Evolutionary conservation across 2,888 invertebrate genomes (phyloP), one percentile per base, ranked within the genome.

Genomic region (Callosobruchus maculatus): DNA sequence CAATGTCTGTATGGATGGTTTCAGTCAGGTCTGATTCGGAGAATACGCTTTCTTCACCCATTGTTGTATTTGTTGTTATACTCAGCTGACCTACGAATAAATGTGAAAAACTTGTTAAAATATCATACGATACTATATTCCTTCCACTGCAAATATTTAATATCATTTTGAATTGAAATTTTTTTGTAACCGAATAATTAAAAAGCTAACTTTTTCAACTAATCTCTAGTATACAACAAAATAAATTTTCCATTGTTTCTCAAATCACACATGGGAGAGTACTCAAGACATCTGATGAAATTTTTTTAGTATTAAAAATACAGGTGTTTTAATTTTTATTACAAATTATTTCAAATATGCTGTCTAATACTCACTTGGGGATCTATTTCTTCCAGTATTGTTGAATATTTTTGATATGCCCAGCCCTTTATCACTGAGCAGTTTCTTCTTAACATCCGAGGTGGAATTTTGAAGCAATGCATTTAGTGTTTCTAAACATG

Each of bases 401-500:
- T 89, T 88, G 68, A 73, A 31, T 21, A 30, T 31, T 73, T 76
- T 77, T 31, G 70, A 68, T 9, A 7, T 9, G 21, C 82, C 82
- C 70, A 90, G 86, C 80, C 86, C 90, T 71, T 86, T 85, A 7
- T 85, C 81, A 68, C 90, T 90, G 22, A 91, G 81, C 20, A 95
- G 83, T 0, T 89, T 87, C 0, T 85, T 83, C 72, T 89, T 87
- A 49, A 93, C 88, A 0, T 88, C 87, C 0, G 89, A 88, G 1
- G 89, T 90, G 78, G 85, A 89, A 82, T 88, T 88, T 79, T 88
- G 88, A 5, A 95, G 83, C 2, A 95, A 83, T 71, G 91, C 90
- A 22, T 91, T 90, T 30, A 95, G 88, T 82, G 91, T 89, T 86
- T 98, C 98, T 84, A 98, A 89, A 21, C 96, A 92, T 0, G 95